phyloP scores from a whole-genome alignment of 37 sponge, comb jelly and placozoan genomes.

The Bolinopsis microptera region DNA sequence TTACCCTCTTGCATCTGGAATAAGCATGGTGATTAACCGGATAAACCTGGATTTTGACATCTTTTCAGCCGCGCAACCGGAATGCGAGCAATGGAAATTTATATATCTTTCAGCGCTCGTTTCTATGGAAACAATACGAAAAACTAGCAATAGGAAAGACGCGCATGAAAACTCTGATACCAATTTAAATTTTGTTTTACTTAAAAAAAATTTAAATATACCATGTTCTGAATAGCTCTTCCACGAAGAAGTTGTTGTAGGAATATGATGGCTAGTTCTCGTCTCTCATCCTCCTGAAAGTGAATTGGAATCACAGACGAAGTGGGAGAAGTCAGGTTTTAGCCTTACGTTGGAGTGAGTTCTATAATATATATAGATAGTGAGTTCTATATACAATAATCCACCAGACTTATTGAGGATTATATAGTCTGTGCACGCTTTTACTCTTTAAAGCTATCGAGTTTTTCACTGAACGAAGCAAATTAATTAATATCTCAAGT shows the following conservation, averaged over 20 bases:
- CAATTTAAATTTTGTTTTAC: neutral
- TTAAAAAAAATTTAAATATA: constrained; percentile 17
- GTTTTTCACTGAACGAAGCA: no score
- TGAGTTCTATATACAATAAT: no score
- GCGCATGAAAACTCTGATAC: no score
- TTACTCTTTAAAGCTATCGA: no score
- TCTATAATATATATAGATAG: no score
- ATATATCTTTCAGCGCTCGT: neutral
- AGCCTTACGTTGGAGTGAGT: no score
- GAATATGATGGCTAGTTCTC: constrained; percentile 80
- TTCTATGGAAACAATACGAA: neutral
- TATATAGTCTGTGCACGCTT: no score
- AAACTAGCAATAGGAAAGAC: constrained; percentile 37
- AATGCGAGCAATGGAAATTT: constrained; percentile 32
- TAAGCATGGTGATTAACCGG: neutral
- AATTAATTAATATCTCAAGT: neutral
- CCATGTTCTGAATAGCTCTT: constrained; percentile 85
- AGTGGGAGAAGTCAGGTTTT: neutral
- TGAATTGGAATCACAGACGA: neutral
- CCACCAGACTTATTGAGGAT: no score
- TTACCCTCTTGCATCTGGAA: constrained; percentile 71
- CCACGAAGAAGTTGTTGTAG: constrained; percentile 90
- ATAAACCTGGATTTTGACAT: no score
- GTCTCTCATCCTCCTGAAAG: constrained; percentile 74
- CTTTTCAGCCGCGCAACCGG: neutral